Conservation (phyloP, 2,888 invertebrate genomes). For the Tenthredo notha region DNA sequence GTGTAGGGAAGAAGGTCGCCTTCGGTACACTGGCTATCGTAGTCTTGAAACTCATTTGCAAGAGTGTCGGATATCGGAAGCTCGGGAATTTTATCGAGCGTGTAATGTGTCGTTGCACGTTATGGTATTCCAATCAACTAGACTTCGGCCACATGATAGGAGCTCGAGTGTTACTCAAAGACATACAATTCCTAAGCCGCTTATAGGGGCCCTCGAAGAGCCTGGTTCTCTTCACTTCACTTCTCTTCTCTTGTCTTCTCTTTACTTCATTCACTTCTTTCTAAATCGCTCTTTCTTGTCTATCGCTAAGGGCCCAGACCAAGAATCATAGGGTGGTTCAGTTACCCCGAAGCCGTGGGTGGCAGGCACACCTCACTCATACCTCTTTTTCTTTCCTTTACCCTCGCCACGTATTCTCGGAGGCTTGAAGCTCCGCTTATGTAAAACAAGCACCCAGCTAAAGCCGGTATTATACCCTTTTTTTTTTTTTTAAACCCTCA, state of each 20-base stretch:
- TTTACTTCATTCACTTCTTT: not conserved
- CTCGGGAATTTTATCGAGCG: conserved; percentile 46
- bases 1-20: not conserved
- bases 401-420: not conserved
- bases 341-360: not conserved
- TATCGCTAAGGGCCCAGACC: not conserved
- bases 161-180: conserved; percentile 25
- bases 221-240: not conserved
- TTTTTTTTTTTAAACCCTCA: not conserved
- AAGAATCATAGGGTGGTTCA: conserved; percentile 10
- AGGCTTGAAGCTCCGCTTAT: conserved; percentile 31
- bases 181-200: conserved; percentile 31
- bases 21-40: not conserved
- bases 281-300: conserved; percentile 3
- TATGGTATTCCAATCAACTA: conserved; percentile 40
- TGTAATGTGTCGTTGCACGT: conserved; percentile 36
- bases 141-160: not conserved
- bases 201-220: conserved; percentile 30
- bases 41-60: conserved; percentile 25
- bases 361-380: conserved; percentile 15
- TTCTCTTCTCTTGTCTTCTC: not conserved
- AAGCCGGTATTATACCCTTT: conserved; percentile 23
- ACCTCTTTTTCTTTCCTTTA: not conserved
- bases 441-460: conserved; percentile 34
- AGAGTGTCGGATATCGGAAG: conserved; percentile 40